phyloP scores from a whole-genome alignment of 1,140 invertebrate species.

The Drosophila bifasciata region DNA sequence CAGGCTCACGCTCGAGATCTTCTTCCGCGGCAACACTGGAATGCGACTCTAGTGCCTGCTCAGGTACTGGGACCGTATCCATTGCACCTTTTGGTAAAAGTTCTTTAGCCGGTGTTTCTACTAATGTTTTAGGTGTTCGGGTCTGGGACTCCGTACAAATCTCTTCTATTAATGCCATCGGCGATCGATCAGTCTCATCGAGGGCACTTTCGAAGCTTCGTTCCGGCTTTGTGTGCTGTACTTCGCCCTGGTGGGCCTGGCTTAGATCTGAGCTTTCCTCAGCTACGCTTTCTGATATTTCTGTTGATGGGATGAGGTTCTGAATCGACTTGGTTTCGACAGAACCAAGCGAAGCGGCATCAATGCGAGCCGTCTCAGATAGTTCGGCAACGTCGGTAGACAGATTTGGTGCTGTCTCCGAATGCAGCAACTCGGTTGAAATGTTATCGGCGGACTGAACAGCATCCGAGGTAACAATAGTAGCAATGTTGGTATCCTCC shows the following conservation, averaged over 20 bases:
- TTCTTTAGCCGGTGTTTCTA: background rate
- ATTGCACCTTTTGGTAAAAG: background rate
- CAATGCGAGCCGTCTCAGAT: background rate
- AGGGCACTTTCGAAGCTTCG: constrained; percentile 18
- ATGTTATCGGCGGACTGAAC: background rate
- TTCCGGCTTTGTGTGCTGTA: background rate
- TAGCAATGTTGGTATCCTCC: constrained; percentile 8
- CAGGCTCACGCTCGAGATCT: background rate
- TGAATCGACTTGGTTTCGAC: too few relatives aligned
- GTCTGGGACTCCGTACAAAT: constrained; percentile 9
- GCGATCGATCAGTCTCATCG: constrained; percentile 54
- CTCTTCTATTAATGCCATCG: constrained; percentile 13
- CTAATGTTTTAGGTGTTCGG: background rate
- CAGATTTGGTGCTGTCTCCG: background rate
- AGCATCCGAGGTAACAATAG: background rate
- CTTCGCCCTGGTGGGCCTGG: background rate
- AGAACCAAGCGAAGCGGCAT: background rate
- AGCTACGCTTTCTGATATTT: background rate
- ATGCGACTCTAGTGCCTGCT: background rate
- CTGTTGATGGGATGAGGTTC: background rate
- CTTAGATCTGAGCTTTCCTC: background rate
- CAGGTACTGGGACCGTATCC: background rate
- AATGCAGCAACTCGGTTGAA: background rate
- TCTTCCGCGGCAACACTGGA: background rate
- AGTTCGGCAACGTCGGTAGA: background rate